Evolutionary conservation across 2,797 vertebrate species (phyloP).

Genomic region (Myripristis jacobus): DNA sequence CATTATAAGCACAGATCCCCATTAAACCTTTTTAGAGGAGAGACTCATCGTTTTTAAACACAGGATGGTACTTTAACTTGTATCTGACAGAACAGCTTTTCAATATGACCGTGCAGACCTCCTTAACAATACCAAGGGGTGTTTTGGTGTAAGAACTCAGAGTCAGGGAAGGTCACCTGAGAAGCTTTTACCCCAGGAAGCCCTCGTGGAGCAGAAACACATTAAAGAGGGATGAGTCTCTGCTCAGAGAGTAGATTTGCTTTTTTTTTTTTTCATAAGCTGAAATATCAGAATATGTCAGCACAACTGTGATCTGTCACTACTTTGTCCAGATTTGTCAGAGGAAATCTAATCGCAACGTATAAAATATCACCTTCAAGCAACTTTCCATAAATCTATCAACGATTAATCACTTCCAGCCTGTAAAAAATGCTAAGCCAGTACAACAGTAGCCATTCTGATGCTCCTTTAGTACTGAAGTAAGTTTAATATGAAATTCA

Average conservation of each 20-base stretch:
- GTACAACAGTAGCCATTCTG: background rate
- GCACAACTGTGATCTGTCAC: conserved; percentile 28
- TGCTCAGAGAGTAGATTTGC: conserved; percentile 59
- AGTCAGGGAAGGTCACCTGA: conserved; percentile 56
- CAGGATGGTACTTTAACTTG: conserved; percentile 41
- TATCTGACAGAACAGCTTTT: conserved; percentile 58
- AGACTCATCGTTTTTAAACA: conserved; percentile 23
- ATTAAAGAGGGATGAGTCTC: conserved; percentile 73
- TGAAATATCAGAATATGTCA: conserved; percentile 59
- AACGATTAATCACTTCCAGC: background rate
- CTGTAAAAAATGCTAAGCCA: background rate
- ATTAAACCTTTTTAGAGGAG: conserved; percentile 13
- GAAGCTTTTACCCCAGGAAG: conserved; percentile 49
- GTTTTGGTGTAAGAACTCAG: conserved; percentile 51
- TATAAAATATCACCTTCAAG: conserved; percentile 12
- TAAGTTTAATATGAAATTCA: background rate
- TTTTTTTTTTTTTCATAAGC: conserved; percentile 40
- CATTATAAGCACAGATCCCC: conserved; percentile 3
- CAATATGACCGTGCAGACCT: conserved; percentile 28
- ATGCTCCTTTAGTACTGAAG: background rate
- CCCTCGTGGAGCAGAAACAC: conserved; percentile 62
- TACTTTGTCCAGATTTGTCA: conserved; percentile 27
- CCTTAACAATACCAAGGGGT: conserved; percentile 22
- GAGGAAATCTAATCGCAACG: conserved; percentile 20
- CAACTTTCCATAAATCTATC: conserved; percentile 3